Base-by-base conservation (phyloP, 2,113 vertebrate species). In the Stegastes partitus region DNA sequence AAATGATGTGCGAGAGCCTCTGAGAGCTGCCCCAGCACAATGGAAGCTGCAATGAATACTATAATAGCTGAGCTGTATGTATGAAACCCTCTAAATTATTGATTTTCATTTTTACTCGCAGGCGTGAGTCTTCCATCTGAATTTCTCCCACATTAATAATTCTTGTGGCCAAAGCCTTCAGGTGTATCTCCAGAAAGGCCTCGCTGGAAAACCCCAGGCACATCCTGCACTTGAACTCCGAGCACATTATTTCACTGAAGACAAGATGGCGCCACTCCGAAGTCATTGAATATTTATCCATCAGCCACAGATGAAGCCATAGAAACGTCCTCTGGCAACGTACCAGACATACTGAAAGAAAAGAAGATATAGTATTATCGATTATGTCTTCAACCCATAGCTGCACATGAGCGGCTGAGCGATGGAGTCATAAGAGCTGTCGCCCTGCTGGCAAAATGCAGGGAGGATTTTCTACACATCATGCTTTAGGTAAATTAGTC, bases 71-170 rank as follows among this genome's bases (percentile, higher is more conserved):
- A 64, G 47, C 47, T 68, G 65, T 70, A 70, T 77, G 85, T 57
- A 88, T 79, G 64, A 88, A 80, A 74, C 49, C 42, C 39, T 34
- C 39, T 88, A 39, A 90, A 90, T 88, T 74, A 84, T 86, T 84
- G 51, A 89, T 84, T 51, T 37, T 61, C 4, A 51, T 68, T 82
- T 73, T 71, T 58, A 76, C 63, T 71, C 69, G 51, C 56, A 49
- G 59, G 47, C 47, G 57, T 47, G 50, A 63, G 66, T 65, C 37
- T 68, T 76, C 31, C 14, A 39, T 42, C 47, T 62, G 50, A 26
- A 7, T 64, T 50, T 77, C 25, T 15, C 31, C 11, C 15, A 47
- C 45, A 8, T 21, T 84, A 49, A 80, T 28, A 37, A 14, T 14
- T 39, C 25, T 57, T 34, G 12, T 66, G 31, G 66, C 28, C 55